A percentile compares a stretch with the other conserved stretches of the same genome.
These are phyloP conservation scores for Andricus grossulariae DNA, from an alignment of 1,140 invertebrate species.

Conservation along the genomic window DNA sequence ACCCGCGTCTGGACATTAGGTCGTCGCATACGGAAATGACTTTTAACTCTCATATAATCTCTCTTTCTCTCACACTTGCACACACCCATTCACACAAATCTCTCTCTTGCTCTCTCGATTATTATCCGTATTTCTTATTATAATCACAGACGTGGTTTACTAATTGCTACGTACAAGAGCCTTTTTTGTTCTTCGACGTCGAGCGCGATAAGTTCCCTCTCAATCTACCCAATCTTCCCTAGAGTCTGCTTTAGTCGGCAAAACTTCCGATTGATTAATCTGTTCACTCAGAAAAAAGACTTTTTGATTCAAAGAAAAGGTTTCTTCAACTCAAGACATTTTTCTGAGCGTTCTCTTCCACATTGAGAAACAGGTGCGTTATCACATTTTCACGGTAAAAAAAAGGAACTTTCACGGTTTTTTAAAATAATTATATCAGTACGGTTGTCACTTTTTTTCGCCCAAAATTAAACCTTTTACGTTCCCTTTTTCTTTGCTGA, in stretches of 20 bases:
- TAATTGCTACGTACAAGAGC: constrained; percentile 65
- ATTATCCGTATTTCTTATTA: constrained; percentile 62
- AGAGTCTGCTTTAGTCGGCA: constrained; percentile 37
- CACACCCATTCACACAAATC: neutral
- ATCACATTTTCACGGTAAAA: neutral
- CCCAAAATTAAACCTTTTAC: no score
- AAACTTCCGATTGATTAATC: neutral
- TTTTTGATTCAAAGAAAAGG: no score
- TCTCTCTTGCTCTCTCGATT: neutral
- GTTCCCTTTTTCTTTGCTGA: neutral
- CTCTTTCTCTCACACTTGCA: constrained; percentile 14
- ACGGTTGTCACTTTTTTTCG: no score
- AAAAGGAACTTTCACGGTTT: no score
- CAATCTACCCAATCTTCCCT: constrained; percentile 20
- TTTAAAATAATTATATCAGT: no score
- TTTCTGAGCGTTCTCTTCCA: neutral
- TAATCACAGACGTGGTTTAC: constrained; percentile 68
- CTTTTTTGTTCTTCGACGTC: constrained; percentile 52
- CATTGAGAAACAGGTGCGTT: neutral
- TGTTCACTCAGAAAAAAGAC: no score
- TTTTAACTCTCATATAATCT: constrained; percentile 40
- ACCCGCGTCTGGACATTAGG: constrained; percentile 46
- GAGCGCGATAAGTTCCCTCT: constrained; percentile 53
- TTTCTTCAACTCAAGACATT: no score
- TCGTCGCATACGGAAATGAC: constrained; percentile 56